Base-by-base conservation (phyloP, 2,888 invertebrate genomes). In the Ochlodes sylvanus region DNA sequence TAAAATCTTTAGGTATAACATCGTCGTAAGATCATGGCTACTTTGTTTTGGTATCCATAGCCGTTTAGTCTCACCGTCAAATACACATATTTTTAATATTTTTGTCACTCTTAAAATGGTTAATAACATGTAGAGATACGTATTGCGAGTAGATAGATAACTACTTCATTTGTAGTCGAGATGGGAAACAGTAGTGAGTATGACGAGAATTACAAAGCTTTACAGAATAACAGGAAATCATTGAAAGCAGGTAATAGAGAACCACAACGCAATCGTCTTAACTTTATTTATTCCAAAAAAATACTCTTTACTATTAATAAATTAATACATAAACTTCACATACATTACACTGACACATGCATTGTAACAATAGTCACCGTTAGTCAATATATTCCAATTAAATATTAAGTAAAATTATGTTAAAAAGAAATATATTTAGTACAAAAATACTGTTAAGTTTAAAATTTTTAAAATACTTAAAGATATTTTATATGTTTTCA, bases 151-250 rank as follows among this genome's bases (percentile, higher is more conserved):
- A n/a, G n/a, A n/a, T n/a, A n/a, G n/a, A n/a, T n/a, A n/a, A n/a
- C n/a, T n/a, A n/a, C n/a, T 15, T 47, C 44, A 47, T 47, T 47
- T 47, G 17, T 47, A 17, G 44, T 47, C 44, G 9, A 47, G 44
- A 47, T 47, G 7, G 17, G 17, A 7, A 17, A 12, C 12, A 0
- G 9, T 7, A 7, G 7, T n/a, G 44, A 17, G 44, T 15, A 47
- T 15, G 44, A 9, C 17, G 44, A 17, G 44, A 15, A 15, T 47
- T 9, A 17, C 38, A 38, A 38, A 38, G 12, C 3, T 38, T 12
- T 38, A 38, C 17, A 47, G 17, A 17, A 47, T 17, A 47, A 15
- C 44, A 47, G 44, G 15, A 17, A 47, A 17, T 47, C 7, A n/a
- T 17, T 44, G 15, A 44, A 44, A 17, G 17, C 17, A 7, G 17